phyloP scores from a whole-genome alignment of 2,797 vertebrate genomes.

The Gymnothorax reevesii region DNA sequence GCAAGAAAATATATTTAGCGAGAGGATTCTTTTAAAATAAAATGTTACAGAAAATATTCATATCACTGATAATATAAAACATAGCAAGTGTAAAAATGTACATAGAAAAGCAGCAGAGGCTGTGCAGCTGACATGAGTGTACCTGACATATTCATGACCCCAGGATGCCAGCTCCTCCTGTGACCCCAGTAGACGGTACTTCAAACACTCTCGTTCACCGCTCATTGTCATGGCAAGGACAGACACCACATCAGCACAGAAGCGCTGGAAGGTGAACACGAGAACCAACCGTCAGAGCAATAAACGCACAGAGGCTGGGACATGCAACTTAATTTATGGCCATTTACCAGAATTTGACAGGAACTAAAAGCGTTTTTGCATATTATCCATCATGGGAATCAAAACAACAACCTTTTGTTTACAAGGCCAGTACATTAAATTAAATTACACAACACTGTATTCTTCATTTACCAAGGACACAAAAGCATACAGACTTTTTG shows the following conservation, averaged over 20 bases:
- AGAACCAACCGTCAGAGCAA: not conserved
- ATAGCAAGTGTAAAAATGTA: not conserved
- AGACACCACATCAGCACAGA: constrained; percentile 96
- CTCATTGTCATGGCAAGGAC: constrained; percentile 99
- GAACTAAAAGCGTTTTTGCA: too few species aligned
- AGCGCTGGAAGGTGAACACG: constrained; percentile 71
- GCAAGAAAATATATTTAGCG: too few species aligned
- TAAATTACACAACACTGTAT: too few species aligned
- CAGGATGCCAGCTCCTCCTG: constrained; percentile 96
- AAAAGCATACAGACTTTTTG: too few species aligned
- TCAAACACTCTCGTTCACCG: constrained; percentile 92
- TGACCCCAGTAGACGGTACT: constrained; percentile 91
- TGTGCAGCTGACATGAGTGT: constrained; percentile 30
- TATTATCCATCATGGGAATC: too few species aligned
- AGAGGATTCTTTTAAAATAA: too few species aligned
- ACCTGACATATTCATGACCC: constrained; percentile 98
- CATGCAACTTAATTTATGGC: too few species aligned
- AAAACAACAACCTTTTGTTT: too few species aligned
- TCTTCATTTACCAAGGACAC: too few species aligned
- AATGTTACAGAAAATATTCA: not conserved
- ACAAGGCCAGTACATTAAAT: too few species aligned
- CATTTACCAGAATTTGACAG: too few species aligned
- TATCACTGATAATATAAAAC: not conserved
- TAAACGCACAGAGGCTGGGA: not conserved
- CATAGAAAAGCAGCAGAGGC: not conserved